Percentiles rank a stretch among this genome's conserved stretches.
Conservation (phyloP, 2,797 vertebrate species). For the Psittacula derbiana region DNA sequence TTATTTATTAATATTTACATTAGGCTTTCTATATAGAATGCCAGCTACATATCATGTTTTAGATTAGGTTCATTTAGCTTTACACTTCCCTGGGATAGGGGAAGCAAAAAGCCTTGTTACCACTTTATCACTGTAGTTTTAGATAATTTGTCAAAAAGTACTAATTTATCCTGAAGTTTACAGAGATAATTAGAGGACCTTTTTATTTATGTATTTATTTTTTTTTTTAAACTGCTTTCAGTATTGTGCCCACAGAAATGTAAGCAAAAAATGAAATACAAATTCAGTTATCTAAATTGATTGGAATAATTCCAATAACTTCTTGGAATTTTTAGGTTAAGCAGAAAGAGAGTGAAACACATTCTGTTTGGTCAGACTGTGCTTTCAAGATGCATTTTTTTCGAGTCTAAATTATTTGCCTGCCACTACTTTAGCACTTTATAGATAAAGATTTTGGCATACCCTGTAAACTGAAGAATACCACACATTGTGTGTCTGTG, state of each 20-base stretch:
- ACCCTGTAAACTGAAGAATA: slow-evolving; percentile 54
- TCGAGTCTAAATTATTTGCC: slow-evolving; percentile 73
- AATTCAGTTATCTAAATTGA: slow-evolving; percentile 44
- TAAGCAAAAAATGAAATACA: slow-evolving; percentile 10
- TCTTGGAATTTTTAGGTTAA: slow-evolving; percentile 67
- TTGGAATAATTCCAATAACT: slow-evolving; percentile 34
- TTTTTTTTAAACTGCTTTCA: not conserved
- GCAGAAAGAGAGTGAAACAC: slow-evolving; percentile 46
- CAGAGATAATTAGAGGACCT: not conserved
- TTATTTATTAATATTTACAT: too few relatives aligned
- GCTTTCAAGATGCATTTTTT: slow-evolving; percentile 52
- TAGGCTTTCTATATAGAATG: slow-evolving; percentile 82
- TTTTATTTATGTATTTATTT: not conserved
- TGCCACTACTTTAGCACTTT: slow-evolving; percentile 50
- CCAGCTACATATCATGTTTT: slow-evolving; percentile 80
- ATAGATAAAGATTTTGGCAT: slow-evolving; percentile 66
- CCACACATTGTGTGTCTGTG: not conserved
- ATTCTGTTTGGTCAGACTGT: slow-evolving; percentile 50
- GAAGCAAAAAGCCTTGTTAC: not conserved
- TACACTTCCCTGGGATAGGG: not conserved
- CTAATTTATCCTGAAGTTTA: slow-evolving; percentile 29
- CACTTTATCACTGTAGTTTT: not conserved
- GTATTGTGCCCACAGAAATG: not conserved
- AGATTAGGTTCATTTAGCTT: slow-evolving; percentile 77
- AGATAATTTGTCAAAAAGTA: slow-evolving; percentile 39